phyloP scores from a whole-genome alignment of 1,140 invertebrate species.

The Papilio machaon region DNA sequence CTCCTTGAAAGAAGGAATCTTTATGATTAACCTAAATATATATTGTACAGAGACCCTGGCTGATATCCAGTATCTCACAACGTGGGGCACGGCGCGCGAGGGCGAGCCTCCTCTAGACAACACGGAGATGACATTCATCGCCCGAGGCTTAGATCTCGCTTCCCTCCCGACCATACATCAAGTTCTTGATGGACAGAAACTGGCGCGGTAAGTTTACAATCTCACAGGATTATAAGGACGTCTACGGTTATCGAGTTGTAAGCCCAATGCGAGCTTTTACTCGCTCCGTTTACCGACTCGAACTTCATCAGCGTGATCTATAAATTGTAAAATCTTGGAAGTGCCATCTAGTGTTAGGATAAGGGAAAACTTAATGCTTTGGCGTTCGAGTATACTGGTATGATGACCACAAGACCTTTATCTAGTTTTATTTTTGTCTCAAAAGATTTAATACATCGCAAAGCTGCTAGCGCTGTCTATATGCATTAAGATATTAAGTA shows the following conservation, averaged over 20 bases:
- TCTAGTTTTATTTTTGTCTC: no score
- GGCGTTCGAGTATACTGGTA: no score
- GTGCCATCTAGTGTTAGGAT: no score
- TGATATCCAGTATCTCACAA: constrained; percentile 43
- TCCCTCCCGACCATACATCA: constrained; percentile 93
- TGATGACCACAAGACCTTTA: no score
- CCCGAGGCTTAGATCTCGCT: constrained; percentile 95
- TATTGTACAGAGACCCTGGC: constrained; percentile 20
- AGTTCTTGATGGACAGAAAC: constrained; percentile 93
- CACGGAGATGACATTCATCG: constrained; percentile 82
- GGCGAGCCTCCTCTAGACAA: constrained; percentile 47
- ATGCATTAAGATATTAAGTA: no score
- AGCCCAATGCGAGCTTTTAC: background rate
- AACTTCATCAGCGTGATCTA: background rate
- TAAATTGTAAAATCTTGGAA: no score
- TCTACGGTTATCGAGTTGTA: background rate
- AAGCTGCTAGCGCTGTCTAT: no score
- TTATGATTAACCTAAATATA: background rate
- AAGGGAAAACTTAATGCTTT: no score
- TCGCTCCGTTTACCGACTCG: background rate
- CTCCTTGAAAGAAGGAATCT: background rate
- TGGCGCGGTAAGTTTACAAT: constrained; percentile 61
- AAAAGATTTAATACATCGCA: no score
- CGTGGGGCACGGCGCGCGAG: constrained; percentile 46
- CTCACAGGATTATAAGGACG: background rate